Evolutionary conservation across 2,113 vertebrate species (phyloP), one percentile per base, ranked within the genome.

Genomic region (Catagonus wagneri): DNA sequence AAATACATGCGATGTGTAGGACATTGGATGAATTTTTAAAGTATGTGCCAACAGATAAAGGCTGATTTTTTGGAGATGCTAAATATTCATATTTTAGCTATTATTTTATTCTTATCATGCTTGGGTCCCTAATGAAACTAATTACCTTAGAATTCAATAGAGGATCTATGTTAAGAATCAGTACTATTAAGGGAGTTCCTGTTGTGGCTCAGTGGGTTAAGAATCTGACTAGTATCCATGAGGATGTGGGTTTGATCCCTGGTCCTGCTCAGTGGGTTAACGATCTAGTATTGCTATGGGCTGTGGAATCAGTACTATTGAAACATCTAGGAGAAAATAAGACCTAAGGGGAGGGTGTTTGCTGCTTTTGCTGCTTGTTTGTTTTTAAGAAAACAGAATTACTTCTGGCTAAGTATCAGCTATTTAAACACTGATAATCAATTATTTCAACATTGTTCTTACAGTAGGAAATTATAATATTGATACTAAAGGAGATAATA

Each of bases 261-360:
- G n/a, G n/a, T n/a, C n/a, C n/a, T n/a, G n/a, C n/a, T n/a, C n/a
- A n/a, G n/a, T n/a, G n/a, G n/a, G n/a, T n/a, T n/a, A n/a, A n/a
- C n/a, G n/a, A n/a, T n/a, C n/a, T n/a, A n/a, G n/a, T n/a, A n/a
- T n/a, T n/a, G n/a, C n/a, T n/a, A n/a, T n/a, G n/a, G n/a, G n/a
- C n/a, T n/a, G n/a, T n/a, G n/a, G 22, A 89, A 76, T 72, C 32
- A 68, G 80, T 93, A 58, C 17, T 86, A 36, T 27, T 20, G 1
- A 94, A 85, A 69, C 11, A 93, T 56, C 29, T 50, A 17, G 29
- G 29, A 54, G 20, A 91, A 93, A 84, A 79, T 63, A 39, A 95
- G 88, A 94, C 19, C 15, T 6, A 50, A n/a, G 32, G 6, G 36
- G 32, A 81, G 19, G 12, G 19, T 84, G 6, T 68, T 83, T 75